Base-by-base conservation (phyloP, 2,113 vertebrate genomes). In the Leptocoma aspasia region DNA sequence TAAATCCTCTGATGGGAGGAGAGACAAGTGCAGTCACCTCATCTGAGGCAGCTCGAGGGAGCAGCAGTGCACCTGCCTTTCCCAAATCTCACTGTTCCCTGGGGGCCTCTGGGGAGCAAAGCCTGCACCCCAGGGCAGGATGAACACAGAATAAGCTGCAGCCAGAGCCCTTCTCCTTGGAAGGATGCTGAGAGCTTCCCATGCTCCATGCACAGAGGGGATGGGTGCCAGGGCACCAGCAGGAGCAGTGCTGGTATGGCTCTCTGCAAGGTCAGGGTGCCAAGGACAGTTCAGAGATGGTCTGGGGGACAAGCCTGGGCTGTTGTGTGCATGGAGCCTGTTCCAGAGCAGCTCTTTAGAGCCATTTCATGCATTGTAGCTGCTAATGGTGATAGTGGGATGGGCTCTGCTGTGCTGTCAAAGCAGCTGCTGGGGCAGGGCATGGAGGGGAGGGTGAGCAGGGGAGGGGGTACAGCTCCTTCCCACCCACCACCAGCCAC, bases 201-300 rank as follows among this genome's bases (percentile, higher is more conserved):
- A 9, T 0, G 5, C 64, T 54, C 73, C 4, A 0, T 4, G 52
- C 59, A 49, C 68, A 10, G 1, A 6, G 4, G 30, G 71, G 57
- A 59, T 7, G 31, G 47, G 26, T 53, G 63, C 33, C 47, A 63
- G 35, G 45, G 28, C 49, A 24, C 11, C 59, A 72, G 73, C 82
- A 45, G 49, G 33, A 80, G 44, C 2, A 1, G 30, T 19, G 65
- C 60, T 70, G 64, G 16, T 26, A 31, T 26, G 41, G 56, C 50
- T 35, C 41, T 30, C 64, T 63, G 64, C 59, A 72, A 66, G 60
- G 54, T 54, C 49, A 24, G 15, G 22, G 39, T 41, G 53, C 53
- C 73, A 71, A 66, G 86, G 75, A 31, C 15, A 37, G 63, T 2
- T 68, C 47, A 47, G 65, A 66, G 60, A n/a, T 2, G 24, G 16